Evolutionary conservation across 1,140 invertebrate genomes (phyloP).

Genomic region (Stegodyphus dumicola): DNA sequence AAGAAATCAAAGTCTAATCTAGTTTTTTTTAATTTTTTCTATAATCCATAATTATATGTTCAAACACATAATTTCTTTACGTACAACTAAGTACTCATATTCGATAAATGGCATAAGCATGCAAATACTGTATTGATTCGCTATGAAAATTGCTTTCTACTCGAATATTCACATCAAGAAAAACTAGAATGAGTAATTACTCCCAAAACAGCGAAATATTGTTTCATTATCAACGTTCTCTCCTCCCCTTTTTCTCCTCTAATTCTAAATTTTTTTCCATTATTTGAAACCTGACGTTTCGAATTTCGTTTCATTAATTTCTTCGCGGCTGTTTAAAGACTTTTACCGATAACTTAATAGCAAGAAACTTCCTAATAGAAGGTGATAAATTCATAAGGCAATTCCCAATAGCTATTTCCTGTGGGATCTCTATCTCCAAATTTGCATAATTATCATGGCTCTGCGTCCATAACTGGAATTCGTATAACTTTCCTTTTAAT

Average conservation of each 20-base stretch:
- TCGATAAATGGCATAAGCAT: no score
- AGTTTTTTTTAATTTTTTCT: no score
- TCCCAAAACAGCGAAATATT: conserved; percentile 36
- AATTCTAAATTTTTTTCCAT: conserved; percentile 7
- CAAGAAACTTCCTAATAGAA: conserved; percentile 19
- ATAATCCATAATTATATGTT: no score
- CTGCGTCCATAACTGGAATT: neutral
- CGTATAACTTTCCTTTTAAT: neutral
- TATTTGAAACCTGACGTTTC: conserved; percentile 33
- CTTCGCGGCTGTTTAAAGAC: conserved; percentile 32
- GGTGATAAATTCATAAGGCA: conserved; percentile 51
- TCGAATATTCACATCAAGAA: neutral
- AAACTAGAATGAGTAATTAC: conserved; percentile 40
- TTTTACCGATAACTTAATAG: conserved; percentile 46
- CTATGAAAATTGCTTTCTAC: no score
- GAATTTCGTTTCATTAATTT: conserved; percentile 45
- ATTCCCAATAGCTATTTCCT: conserved; percentile 40
- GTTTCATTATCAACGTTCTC: conserved; percentile 48
- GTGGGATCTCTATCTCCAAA: conserved; percentile 31
- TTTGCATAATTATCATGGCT: conserved; percentile 52
- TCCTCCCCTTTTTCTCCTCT: neutral
- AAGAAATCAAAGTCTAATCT: no score
- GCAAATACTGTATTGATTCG: no score
- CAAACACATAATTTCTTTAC: no score
- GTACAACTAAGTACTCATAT: no score